These are phyloP conservation scores for Atrichornis clamosus DNA, from an alignment of 2,113 vertebrate genomes.

Conservation along the genomic window DNA sequence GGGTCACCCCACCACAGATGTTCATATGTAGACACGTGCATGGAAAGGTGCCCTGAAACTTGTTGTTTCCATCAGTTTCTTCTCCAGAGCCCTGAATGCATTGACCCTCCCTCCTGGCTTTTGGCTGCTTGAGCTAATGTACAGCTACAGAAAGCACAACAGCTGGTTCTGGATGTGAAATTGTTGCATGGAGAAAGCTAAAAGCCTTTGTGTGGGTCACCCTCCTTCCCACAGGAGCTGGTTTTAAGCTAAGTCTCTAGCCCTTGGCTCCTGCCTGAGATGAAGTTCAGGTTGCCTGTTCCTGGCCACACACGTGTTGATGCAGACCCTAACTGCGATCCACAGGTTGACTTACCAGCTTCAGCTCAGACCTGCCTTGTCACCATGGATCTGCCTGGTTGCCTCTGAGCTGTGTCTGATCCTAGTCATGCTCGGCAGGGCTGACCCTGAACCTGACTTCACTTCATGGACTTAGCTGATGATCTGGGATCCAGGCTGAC, in stretches of 20 bases:
- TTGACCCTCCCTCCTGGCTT: accelerated
- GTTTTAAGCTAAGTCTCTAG: neutral
- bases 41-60: neutral
- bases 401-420: neutral
- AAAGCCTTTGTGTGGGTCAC: neutral
- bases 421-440: neutral
- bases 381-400: neutral
- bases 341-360: neutral
- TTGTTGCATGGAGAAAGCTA: neutral
- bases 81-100: neutral
- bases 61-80: neutral
- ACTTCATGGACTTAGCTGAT: neutral
- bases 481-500: neutral
- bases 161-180: neutral
- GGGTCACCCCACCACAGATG: neutral
- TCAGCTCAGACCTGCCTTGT: neutral
- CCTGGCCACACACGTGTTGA: neutral
- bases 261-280: neutral
- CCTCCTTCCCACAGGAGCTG: neutral
- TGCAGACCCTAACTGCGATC: neutral
- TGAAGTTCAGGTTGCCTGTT: neutral
- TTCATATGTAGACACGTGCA: neutral
- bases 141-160: neutral
- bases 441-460: neutral
- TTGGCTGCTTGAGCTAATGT: neutral